phyloP scores from a whole-genome alignment of 1,140 invertebrate species.

The Bombus confusus region DNA sequence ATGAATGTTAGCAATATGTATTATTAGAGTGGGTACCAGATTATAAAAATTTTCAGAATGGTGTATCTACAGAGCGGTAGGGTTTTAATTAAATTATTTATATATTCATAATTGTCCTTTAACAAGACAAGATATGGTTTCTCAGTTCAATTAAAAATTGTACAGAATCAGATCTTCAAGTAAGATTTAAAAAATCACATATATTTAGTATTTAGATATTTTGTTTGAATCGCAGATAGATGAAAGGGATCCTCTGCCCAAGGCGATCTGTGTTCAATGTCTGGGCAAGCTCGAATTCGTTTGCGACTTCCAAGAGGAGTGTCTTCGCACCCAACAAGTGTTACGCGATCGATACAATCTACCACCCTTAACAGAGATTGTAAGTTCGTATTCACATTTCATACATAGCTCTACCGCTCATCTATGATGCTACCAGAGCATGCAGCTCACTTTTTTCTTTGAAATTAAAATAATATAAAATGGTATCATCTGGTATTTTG shows the following conservation, averaged over 20 bases:
- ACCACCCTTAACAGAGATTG: constrained; percentile 76
- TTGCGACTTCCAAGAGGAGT: constrained; percentile 82
- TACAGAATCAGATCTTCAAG: constrained; percentile 18
- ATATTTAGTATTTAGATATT: constrained; percentile 65
- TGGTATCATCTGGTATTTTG: constrained; percentile 34
- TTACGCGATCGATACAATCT: constrained; percentile 79
- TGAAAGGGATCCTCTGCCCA: constrained; percentile 81
- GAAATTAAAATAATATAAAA: not conserved
- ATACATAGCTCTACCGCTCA: constrained; percentile 71
- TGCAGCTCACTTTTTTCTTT: constrained; percentile 27
- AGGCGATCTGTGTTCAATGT: constrained; percentile 82
- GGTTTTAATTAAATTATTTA: constrained; percentile 23
- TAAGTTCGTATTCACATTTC: constrained; percentile 76
- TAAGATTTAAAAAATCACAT: constrained; percentile 25
- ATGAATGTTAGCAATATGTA: constrained; percentile 6
- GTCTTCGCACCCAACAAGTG: constrained; percentile 80
- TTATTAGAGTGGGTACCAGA: constrained; percentile 58
- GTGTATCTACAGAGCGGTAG: constrained; percentile 70
- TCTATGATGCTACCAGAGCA: constrained; percentile 38
- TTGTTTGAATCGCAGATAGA: constrained; percentile 80
- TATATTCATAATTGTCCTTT: not conserved
- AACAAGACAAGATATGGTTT: not conserved
- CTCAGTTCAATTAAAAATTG: not conserved
- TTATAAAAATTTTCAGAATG: constrained; percentile 27
- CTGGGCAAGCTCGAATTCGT: constrained; percentile 82